Conservation (phyloP, 92 coral and sea anemone species). For the Actinernus sp. region DNA sequence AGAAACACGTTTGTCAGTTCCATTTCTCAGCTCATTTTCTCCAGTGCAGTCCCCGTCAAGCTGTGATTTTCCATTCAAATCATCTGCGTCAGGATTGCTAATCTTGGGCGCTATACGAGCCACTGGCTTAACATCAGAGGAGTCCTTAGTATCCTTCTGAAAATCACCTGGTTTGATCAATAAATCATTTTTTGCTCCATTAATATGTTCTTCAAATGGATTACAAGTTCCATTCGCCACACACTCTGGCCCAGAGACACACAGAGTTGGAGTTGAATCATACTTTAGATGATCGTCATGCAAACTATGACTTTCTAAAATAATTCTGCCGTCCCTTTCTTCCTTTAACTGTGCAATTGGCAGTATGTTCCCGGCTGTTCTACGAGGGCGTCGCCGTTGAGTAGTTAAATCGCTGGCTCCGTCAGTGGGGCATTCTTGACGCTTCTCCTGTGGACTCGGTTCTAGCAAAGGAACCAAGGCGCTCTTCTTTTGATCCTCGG, state of each 20-base stretch:
- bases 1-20: background rate
- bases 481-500: background rate
- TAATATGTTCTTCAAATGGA: background rate
- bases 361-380: too few species aligned
- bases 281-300: background rate
- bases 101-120: slow-evolving; percentile 2
- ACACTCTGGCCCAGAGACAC: background rate
- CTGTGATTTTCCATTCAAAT: background rate
- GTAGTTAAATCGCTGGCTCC: background rate
- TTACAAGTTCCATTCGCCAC: background rate
- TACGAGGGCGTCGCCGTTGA: background rate
- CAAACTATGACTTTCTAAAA: background rate
- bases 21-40: background rate
- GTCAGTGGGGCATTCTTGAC: background rate
- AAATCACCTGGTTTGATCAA: background rate
- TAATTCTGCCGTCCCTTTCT: background rate
- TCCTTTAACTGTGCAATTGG: too few species aligned
- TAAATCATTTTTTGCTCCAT: background rate
- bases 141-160: background rate
- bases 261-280: slow-evolving; percentile 2
- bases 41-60: background rate
- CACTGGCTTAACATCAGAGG: background rate
- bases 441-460: background rate
- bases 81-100: background rate
- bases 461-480: background rate